Conservation (phyloP, 1,140 invertebrate species). For the Popillia japonica region DNA sequence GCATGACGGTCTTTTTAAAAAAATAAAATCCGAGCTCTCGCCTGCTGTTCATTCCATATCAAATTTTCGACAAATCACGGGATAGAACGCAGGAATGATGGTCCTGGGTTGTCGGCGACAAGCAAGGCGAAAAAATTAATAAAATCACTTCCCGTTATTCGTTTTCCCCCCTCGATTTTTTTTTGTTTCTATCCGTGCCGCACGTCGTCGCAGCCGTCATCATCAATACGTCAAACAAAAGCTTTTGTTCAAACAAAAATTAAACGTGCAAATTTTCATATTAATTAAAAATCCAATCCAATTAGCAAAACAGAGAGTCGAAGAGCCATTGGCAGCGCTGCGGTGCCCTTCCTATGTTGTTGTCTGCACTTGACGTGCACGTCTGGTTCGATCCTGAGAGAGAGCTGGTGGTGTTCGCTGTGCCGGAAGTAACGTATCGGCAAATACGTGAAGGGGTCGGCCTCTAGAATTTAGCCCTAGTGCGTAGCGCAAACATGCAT, state of each 20-base stretch:
- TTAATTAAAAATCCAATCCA: conserved; percentile 61
- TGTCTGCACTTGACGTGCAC: conserved; percentile 59
- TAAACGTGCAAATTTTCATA: conserved; percentile 57
- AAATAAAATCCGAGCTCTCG: conserved; percentile 44
- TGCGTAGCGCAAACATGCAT: not conserved
- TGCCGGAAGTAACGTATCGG: conserved; percentile 48
- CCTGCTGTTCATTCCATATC: conserved; percentile 16
- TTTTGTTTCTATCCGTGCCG: no score
- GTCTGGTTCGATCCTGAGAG: conserved; percentile 53
- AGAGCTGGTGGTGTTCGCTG: conserved; percentile 45
- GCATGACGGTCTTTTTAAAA: conserved; percentile 44
- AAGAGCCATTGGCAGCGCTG: conserved; percentile 53
- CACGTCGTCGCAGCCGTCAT: not conserved
- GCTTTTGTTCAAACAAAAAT: conserved; percentile 45
- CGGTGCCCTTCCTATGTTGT: conserved; percentile 20
- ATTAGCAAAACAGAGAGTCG: conserved; percentile 55
- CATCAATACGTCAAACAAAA: conserved; percentile 45
- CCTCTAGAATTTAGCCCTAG: conserved; percentile 39
- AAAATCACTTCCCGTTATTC: conserved; percentile 21
- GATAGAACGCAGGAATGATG: not conserved
- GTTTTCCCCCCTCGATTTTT: not conserved
- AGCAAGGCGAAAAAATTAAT: conserved; percentile 39
- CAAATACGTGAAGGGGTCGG: conserved; percentile 44
- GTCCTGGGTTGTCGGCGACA: not conserved
- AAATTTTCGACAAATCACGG: conserved; percentile 36